Conservation (phyloP, 2,797 vertebrate genomes). For the Otolemur crassicaudatus region DNA sequence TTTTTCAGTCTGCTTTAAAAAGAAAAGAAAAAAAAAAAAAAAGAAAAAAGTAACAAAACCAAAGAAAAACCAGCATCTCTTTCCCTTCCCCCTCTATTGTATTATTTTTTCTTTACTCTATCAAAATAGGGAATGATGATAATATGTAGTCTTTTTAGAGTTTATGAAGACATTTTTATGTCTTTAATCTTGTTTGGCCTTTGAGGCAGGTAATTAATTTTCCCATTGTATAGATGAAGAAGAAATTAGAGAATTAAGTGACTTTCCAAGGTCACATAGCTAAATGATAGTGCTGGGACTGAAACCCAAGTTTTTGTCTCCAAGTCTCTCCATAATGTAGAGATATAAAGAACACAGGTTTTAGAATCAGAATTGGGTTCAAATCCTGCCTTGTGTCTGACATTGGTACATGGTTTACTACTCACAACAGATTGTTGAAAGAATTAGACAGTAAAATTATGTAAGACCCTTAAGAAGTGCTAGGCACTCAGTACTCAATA, state of each 20-base stretch:
- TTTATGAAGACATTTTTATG: constrained; percentile 43
- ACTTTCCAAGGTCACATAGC: background rate
- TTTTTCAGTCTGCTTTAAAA: constrained; percentile 18
- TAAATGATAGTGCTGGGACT: background rate
- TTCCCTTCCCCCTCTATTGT: background rate
- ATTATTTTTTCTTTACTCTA: background rate
- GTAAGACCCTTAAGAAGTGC: background rate
- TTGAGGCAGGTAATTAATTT: background rate
- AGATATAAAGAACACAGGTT: background rate
- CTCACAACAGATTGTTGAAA: background rate
- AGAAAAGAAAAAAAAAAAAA: background rate
- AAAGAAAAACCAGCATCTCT: background rate
- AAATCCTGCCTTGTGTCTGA: background rate
- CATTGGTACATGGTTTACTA: background rate
- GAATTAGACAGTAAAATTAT: constrained; percentile 41
- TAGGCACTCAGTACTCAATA: background rate
- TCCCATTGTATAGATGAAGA: background rate
- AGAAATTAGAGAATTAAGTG: constrained; percentile 32
- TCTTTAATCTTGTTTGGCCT: constrained; percentile 25
- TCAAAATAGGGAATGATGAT: constrained; percentile 9
- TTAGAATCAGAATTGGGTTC: background rate
- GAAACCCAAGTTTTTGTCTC: background rate
- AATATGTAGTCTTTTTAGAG: background rate
- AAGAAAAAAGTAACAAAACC: background rate
- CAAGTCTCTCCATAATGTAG: background rate